Evolutionary conservation across 2,797 vertebrate species (phyloP), one percentile per base, ranked within the genome.

Genomic region (Pseudomugil tenellus): DNA sequence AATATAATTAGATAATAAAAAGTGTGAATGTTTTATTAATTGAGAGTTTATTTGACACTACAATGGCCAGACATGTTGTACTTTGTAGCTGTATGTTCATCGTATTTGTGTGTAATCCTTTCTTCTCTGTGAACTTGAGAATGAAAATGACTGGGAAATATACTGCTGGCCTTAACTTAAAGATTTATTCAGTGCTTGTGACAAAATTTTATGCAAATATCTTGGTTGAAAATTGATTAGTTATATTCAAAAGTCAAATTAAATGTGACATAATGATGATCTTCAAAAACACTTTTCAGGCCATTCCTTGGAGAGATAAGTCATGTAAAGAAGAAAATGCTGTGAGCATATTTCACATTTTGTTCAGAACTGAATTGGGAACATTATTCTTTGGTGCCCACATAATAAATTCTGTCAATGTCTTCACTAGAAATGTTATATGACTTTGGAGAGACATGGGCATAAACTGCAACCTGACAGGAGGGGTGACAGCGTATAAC

Each of bases 341-440:
- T 52, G 25, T 12, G 25, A 28, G 6, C 25, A 28, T 52, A 52
- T 52, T 52, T 52, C 49, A 52, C 13, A 7, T 52, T 52, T 52
- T 52, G 25, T 28, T 25, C 14, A 16, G 13, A 7, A 28, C 13
- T 28, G 25, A 52, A 16, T 17, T 52, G 49, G 25, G 13, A 14
- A 52, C 25, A 28, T 52, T 52, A 52, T 28, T 52, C 49, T 52
- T 52, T 26, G 25, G 49, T 26, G 11, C 25, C 49, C 25, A 52
- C 49, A 16, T 52, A 6, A 52, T 52, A 52, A 28, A 28, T 52
- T 52, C 25, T 12, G 6, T 52, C 49, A 28, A 25, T 23, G 49
- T 52, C 49, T 52, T 28, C 49, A 17, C 25, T 52, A 16, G 13
- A 52, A 28, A 52, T 52, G 49, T 52, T 52, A 26, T 49, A 49